Evolutionary conservation across 2,888 invertebrate genomes (phyloP).

Genomic region (Operophtera brumata): DNA sequence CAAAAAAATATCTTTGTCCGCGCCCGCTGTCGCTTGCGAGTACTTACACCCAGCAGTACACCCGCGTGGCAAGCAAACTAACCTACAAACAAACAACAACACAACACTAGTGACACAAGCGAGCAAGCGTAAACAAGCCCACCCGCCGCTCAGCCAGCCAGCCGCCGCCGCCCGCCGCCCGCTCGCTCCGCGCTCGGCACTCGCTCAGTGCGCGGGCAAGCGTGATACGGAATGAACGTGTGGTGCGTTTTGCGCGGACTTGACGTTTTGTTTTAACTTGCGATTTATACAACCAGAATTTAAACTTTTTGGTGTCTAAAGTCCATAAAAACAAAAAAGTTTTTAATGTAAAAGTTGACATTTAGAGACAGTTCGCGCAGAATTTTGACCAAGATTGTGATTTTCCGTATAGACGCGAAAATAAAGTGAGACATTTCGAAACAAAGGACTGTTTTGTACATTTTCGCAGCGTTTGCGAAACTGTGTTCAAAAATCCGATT

Average conservation of each 20-base stretch:
- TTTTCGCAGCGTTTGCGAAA: constrained; percentile 78
- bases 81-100: constrained; percentile 16
- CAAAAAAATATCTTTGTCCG: constrained; percentile 57
- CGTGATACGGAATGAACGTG: constrained; percentile 81
- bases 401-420: constrained; percentile 80
- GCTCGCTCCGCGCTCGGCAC: background rate
- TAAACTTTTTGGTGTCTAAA: constrained; percentile 73
- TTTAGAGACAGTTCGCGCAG: constrained; percentile 72
- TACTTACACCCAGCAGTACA: background rate
- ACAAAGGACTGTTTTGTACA: constrained; percentile 81
- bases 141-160: constrained; percentile 5
- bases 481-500: constrained; percentile 77
- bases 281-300: constrained; percentile 75
- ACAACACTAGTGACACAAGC: too few relatives aligned
- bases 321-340: constrained; percentile 64
- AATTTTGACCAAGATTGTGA: constrained; percentile 75
- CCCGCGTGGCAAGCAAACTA: constrained; percentile 23
- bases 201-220: constrained; percentile 79
- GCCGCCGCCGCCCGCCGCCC: constrained; percentile 27
- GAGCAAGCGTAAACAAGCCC: too few relatives aligned
- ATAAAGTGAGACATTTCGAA: constrained; percentile 72
- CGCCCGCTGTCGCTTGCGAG: constrained; percentile 44
- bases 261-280: constrained; percentile 71
- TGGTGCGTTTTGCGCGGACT: constrained; percentile 81
- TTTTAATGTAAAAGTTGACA: constrained; percentile 63